Percentiles rank a stretch among this genome's conserved stretches.
These are phyloP conservation scores for Pipistrellus pipistrellus DNA, from an alignment of 2,797 vertebrate genomes.

Conservation along the genomic window DNA sequence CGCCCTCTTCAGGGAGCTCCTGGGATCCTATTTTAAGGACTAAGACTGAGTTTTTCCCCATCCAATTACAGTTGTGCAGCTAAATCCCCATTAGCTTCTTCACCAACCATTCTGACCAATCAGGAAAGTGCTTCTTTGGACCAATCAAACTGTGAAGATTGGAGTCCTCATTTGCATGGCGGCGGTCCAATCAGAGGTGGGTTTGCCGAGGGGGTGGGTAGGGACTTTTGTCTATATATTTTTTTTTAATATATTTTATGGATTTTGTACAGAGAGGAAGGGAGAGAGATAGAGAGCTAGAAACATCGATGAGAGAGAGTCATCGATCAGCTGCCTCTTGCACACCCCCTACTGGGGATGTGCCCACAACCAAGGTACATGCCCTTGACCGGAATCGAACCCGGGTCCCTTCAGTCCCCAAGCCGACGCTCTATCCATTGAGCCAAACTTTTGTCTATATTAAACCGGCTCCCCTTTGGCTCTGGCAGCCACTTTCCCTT, in stretches of 20 bases:
- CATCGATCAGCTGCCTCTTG: too few species aligned
- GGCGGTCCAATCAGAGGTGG: background rate
- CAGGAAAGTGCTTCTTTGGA: background rate
- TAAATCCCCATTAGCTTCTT: background rate
- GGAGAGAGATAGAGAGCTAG: too few species aligned
- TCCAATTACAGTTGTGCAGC: background rate
- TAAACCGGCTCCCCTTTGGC: background rate
- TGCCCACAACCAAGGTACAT: too few species aligned
- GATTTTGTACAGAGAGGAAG: too few species aligned
- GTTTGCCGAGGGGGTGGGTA: too few species aligned
- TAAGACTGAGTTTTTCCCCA: background rate
- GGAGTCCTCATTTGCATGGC: background rate
- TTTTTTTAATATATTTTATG: too few species aligned
- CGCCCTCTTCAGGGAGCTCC: background rate
- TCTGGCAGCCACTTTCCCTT: background rate
- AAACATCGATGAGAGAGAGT: too few species aligned
- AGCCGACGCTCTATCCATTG: too few species aligned
- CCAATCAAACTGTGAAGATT: background rate
- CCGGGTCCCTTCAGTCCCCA: too few species aligned
- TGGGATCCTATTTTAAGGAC: background rate
- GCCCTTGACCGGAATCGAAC: too few species aligned
- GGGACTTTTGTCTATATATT: background rate
- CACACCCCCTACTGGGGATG: too few species aligned
- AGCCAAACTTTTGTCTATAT: background rate
- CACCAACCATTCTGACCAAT: background rate